phyloP scores from a whole-genome alignment of 2,797 vertebrate species.

The Platalea minor region DNA sequence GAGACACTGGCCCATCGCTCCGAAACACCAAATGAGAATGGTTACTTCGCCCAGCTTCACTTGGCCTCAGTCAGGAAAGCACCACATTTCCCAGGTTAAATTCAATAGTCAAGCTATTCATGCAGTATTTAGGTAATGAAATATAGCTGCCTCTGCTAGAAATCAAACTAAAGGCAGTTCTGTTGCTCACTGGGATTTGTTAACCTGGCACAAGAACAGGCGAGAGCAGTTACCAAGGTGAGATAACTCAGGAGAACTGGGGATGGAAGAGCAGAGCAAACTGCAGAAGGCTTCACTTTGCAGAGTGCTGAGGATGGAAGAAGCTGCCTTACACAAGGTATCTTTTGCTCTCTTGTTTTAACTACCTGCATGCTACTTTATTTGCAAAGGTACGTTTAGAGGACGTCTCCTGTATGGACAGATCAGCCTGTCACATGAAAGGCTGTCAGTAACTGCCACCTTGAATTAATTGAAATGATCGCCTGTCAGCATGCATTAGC shows the following conservation, averaged over 20 bases:
- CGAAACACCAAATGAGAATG: accelerated
- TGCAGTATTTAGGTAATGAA: neutral
- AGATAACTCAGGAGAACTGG: neutral
- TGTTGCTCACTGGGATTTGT: neutral
- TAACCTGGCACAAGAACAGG: neutral
- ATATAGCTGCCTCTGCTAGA: neutral
- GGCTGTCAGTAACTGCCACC: neutral
- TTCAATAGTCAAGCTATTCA: accelerated
- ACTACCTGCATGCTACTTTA: neutral
- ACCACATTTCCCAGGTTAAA: neutral
- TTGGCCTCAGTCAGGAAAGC: neutral
- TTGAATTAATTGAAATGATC: neutral
- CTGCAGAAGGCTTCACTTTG: neutral
- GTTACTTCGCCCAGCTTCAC: neutral
- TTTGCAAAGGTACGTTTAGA: neutral
- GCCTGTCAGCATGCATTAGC: neutral
- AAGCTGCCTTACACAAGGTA: too few species aligned
- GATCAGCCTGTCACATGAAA: neutral
- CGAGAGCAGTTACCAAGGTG: neutral
- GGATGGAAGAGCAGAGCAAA: neutral
- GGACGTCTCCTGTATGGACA: neutral
- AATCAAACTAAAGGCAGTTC: neutral
- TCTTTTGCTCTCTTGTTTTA: neutral
- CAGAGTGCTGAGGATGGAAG: neutral
- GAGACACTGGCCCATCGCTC: neutral